Conservation (phyloP, 2,888 invertebrate species). For the Drosophila recens region DNA sequence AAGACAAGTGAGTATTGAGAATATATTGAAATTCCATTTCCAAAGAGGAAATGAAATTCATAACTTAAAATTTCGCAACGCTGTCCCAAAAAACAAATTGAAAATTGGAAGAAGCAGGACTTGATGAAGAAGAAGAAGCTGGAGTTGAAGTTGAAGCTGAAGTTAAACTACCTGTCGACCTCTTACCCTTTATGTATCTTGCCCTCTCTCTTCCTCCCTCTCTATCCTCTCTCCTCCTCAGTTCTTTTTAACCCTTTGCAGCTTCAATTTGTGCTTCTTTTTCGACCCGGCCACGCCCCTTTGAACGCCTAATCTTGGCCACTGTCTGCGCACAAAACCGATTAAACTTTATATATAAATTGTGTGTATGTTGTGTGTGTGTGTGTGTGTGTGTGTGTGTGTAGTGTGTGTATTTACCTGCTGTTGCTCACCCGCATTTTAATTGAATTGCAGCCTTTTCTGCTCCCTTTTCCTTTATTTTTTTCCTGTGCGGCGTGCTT, state of each 20-base stretch:
- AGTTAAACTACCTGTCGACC: conserved; percentile 69
- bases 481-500: conserved; percentile 52
- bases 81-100: conserved; percentile 32
- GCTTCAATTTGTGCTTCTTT: conserved; percentile 74
- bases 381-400: no score
- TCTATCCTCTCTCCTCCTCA: neutral
- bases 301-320: conserved; percentile 85
- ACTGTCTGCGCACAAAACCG: conserved; percentile 82
- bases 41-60: conserved; percentile 51
- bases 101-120: conserved; percentile 61
- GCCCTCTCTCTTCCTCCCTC: neutral
- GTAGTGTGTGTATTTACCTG: conserved; percentile 47
- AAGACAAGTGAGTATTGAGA: conserved; percentile 93
- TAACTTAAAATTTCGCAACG: conserved; percentile 42
- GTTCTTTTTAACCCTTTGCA: neutral
- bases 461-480: conserved; percentile 13
- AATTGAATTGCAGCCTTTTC: conserved; percentile 83
- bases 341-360: conserved; percentile 60
- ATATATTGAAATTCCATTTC: neutral
- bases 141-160: conserved; percentile 22
- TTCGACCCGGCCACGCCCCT: conserved; percentile 80
- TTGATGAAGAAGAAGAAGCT: conserved; percentile 10
- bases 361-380: conserved; percentile 8
- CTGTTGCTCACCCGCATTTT: conserved; percentile 83
- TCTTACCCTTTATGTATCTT: conserved; percentile 65